Conservation (phyloP, 2,888 invertebrate species). For the Ceriagrion tenellum region DNA sequence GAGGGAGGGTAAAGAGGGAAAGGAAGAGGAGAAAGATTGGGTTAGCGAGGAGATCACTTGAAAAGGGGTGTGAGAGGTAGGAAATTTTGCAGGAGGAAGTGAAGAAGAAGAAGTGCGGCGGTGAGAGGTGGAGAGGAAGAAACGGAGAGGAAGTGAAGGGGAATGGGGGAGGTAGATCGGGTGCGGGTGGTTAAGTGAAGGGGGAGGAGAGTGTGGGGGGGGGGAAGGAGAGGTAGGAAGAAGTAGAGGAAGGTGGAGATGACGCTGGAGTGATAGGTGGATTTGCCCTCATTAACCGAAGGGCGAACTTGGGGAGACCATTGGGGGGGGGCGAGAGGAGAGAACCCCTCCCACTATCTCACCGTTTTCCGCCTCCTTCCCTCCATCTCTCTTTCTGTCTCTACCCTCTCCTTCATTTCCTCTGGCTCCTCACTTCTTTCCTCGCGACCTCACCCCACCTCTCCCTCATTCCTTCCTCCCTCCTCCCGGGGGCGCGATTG, state of each 20-base stretch:
- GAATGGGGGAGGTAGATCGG: not conserved
- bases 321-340: not conserved
- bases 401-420: not conserved
- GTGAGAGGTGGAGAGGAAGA: too few relatives aligned
- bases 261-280: constrained; percentile 52
- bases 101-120: too few relatives aligned
- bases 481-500: not conserved
- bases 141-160: not conserved
- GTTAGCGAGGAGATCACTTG: too few relatives aligned
- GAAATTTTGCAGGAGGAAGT: too few relatives aligned
- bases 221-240: not conserved
- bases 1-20: too few relatives aligned
- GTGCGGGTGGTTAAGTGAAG: not conserved
- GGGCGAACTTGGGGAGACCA: not conserved
- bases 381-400: too few relatives aligned
- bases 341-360: not conserved
- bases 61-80: too few relatives aligned
- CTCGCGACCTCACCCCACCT: not conserved
- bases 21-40: too few relatives aligned
- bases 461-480: not conserved
- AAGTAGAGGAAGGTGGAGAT: constrained; percentile 24
- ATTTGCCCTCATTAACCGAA: constrained; percentile 60
- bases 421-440: not conserved
- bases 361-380: not conserved
- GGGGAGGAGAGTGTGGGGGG: not conserved